These are phyloP conservation scores for Cebidichthys violaceus DNA, from an alignment of 2,113 vertebrate genomes.

Conservation along the genomic window DNA sequence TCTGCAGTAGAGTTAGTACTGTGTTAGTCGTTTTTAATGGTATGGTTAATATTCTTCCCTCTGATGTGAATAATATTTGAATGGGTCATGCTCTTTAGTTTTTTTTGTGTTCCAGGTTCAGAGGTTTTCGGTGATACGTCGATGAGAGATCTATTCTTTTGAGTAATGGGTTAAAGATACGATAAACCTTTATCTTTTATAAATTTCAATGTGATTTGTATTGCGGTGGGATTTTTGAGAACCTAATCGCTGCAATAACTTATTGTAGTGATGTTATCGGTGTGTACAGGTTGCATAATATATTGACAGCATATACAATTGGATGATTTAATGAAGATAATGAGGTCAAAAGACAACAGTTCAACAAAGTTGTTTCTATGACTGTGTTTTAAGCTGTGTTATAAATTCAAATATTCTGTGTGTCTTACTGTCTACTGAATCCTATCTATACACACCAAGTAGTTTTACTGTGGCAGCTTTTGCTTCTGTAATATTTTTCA, in stretches of 20 bases:
- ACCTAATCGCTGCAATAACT: background rate
- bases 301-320: background rate
- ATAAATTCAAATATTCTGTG: background rate
- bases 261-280: background rate
- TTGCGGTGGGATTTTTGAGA: background rate
- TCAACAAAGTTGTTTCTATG: background rate
- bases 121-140: background rate
- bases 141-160: background rate
- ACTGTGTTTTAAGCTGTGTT: background rate
- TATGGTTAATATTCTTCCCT: too few species aligned
- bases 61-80: too few species aligned
- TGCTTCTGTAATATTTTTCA: slow-evolving; percentile 49
- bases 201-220: background rate
- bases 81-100: too few species aligned
- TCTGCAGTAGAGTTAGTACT: too few species aligned
- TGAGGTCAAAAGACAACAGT: background rate
- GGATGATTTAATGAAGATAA: background rate
- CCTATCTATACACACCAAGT: slow-evolving; percentile 14
- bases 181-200: background rate
- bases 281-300: background rate
- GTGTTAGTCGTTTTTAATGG: too few species aligned
- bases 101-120: too few species aligned
- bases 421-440: slow-evolving; percentile 21
- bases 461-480: slow-evolving; percentile 45
- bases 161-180: background rate